Conservation (phyloP, 2,888 invertebrate species). For the Ctena decussata region DNA sequence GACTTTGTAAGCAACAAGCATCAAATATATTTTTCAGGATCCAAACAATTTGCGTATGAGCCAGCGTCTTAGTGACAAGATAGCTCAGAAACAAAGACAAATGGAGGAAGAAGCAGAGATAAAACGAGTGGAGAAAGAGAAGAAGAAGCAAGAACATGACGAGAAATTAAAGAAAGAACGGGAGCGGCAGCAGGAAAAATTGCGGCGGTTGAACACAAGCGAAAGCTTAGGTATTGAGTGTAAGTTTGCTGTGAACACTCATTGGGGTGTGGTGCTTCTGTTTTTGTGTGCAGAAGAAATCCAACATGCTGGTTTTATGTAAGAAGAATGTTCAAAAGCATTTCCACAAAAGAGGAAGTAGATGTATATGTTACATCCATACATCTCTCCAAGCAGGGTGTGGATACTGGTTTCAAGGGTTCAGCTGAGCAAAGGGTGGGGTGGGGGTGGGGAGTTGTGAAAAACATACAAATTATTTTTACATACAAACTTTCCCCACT, state of each 20-base stretch:
- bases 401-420: too few relatives aligned
- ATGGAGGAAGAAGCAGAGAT: constrained; percentile 78
- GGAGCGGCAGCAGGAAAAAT: constrained; percentile 80
- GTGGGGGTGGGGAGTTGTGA: too few relatives aligned
- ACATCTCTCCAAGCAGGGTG: too few relatives aligned
- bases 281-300: too few relatives aligned
- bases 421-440: too few relatives aligned
- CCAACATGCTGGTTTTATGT: too few relatives aligned
- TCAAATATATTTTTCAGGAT: constrained; percentile 64
- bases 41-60: constrained; percentile 73
- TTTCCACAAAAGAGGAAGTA: too few relatives aligned
- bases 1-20: too few relatives aligned
- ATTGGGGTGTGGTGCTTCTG: constrained; percentile 5
- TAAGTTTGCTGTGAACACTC: constrained; percentile 61
- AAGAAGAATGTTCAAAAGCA: too few relatives aligned
- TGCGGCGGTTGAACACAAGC: constrained; percentile 75
- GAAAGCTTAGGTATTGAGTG: constrained; percentile 77
- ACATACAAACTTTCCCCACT: too few relatives aligned
- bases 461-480: too few relatives aligned
- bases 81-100: constrained; percentile 75
- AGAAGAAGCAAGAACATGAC: constrained; percentile 76
- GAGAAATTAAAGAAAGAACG: constrained; percentile 75
- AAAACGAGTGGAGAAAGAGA: constrained; percentile 74
- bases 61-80: constrained; percentile 75
- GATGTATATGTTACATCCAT: too few relatives aligned